Conservation (phyloP, 2,888 invertebrate species). For the Acrobasis suavella region DNA sequence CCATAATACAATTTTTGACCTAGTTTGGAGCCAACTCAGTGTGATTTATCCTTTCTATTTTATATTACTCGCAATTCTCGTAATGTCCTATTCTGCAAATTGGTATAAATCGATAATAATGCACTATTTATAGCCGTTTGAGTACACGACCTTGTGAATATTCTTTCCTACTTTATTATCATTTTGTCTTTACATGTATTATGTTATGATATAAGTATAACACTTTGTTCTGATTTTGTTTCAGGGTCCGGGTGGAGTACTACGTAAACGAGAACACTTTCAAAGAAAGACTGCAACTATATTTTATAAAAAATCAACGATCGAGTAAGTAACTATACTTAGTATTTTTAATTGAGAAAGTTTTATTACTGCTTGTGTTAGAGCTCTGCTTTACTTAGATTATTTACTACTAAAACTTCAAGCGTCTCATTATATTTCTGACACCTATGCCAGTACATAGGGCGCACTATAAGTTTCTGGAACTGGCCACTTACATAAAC, state of each 20-base stretch:
- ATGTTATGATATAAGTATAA: too few species aligned
- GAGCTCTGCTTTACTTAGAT: too few species aligned
- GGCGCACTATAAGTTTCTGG: too few species aligned
- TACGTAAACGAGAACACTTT: constrained; percentile 99
- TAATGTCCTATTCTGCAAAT: too few species aligned
- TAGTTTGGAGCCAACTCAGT: too few species aligned
- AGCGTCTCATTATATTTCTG: too few species aligned
- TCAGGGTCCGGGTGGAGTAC: constrained; percentile 99
- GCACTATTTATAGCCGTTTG: neutral
- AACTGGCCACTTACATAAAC: too few species aligned
- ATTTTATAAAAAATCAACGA: constrained; percentile 99
- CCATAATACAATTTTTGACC: too few species aligned
- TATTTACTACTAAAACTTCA: neutral
- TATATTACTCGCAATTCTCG: too few species aligned
- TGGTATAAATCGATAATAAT: too few species aligned
- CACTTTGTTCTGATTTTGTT: constrained; percentile 69
- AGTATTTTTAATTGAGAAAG: neutral
- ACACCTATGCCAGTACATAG: too few species aligned
- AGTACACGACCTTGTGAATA: neutral
- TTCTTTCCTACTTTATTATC: neutral
- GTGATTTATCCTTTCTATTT: too few species aligned
- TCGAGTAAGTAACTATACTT: constrained; percentile 91
- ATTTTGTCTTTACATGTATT: neutral
- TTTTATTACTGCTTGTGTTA: neutral
- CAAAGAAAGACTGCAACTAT: constrained; percentile 98